A percentile compares a stretch with the other conserved stretches of the same genome.
Evolutionary conservation across 2,888 invertebrate species (phyloP).

Genomic region (Cepaea hortensis): DNA sequence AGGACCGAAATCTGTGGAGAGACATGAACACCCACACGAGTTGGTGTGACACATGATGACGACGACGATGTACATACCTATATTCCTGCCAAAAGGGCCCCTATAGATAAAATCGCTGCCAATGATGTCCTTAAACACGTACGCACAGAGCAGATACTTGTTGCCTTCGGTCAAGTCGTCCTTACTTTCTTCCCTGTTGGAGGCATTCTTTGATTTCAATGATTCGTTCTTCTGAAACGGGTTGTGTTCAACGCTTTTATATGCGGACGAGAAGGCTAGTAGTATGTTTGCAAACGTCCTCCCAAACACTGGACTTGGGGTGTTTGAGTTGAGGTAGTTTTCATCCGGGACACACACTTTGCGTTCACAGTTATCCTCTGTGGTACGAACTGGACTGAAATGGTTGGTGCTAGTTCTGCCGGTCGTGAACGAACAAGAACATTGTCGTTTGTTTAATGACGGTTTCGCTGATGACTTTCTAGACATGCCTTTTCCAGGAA

Average conservation of each 20-base stretch:
- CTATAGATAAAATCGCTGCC: conserved; percentile 26
- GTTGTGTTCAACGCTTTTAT: not conserved
- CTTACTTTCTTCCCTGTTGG: not conserved
- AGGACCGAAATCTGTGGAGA: too few relatives aligned
- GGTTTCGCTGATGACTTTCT: not conserved
- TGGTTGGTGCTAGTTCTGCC: not conserved
- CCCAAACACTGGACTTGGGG: not conserved
- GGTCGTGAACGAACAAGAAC: not conserved
- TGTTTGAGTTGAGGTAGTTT: not conserved
- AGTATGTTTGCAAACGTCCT: not conserved
- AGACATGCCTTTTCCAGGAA: not conserved
- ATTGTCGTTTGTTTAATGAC: not conserved
- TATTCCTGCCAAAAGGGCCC: conserved; percentile 33
- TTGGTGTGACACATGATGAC: not conserved
- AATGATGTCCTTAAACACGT: conserved; percentile 26
- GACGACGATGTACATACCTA: conserved; percentile 10
- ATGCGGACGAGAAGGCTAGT: not conserved
- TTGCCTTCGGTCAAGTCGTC: conserved; percentile 20
- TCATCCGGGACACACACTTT: not conserved
- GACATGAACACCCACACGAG: too few relatives aligned
- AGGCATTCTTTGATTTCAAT: not conserved
- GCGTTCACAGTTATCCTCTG: not conserved
- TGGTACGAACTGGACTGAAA: not conserved
- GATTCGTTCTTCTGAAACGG: not conserved
- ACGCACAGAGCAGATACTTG: conserved; percentile 28